These are phyloP conservation scores for Kuschelorhynchus macadamiae DNA, from an alignment of 2,888 invertebrate genomes.

Conservation along the genomic window DNA sequence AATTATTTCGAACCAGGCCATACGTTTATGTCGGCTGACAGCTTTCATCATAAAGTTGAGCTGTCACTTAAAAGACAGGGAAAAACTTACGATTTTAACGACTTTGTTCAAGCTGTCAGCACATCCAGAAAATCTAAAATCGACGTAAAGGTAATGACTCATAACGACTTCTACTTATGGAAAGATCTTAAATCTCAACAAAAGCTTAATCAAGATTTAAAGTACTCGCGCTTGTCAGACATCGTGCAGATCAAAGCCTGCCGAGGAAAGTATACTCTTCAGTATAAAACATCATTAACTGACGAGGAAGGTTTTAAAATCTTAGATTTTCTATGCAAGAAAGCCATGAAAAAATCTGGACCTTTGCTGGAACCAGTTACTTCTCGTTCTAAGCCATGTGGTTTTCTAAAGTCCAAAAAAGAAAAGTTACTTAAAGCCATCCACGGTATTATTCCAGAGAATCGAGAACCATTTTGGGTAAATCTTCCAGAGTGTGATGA, in stretches of 20 bases:
- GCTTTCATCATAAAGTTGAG: too few relatives aligned
- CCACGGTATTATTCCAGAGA: background rate
- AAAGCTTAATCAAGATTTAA: too few relatives aligned
- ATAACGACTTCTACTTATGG: too few relatives aligned
- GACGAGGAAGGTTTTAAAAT: too few relatives aligned
- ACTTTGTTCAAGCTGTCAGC: slow-evolving; percentile 19
- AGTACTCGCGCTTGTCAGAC: too few relatives aligned
- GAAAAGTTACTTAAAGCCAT: slow-evolving; percentile 17
- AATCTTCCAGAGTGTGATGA: too few relatives aligned
- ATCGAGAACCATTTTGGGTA: too few relatives aligned
- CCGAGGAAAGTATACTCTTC: background rate
- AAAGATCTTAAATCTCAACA: too few relatives aligned
- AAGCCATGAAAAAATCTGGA: slow-evolving; percentile 18
- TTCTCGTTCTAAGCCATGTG: slow-evolving; percentile 22
- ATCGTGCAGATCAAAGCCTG: background rate
- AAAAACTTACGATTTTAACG: slow-evolving; percentile 5
- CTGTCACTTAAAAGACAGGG: too few relatives aligned
- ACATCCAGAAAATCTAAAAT: slow-evolving; percentile 16
- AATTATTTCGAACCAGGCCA: slow-evolving; percentile 16
- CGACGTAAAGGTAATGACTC: too few relatives aligned
- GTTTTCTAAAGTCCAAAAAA: slow-evolving; percentile 22
- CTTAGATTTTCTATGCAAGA: background rate
- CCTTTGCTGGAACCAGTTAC: slow-evolving; percentile 22
- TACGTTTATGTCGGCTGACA: slow-evolving; percentile 2
- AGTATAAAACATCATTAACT: background rate